Conservation (phyloP, 2,888 invertebrate genomes). For the Pegoplata infirma region DNA sequence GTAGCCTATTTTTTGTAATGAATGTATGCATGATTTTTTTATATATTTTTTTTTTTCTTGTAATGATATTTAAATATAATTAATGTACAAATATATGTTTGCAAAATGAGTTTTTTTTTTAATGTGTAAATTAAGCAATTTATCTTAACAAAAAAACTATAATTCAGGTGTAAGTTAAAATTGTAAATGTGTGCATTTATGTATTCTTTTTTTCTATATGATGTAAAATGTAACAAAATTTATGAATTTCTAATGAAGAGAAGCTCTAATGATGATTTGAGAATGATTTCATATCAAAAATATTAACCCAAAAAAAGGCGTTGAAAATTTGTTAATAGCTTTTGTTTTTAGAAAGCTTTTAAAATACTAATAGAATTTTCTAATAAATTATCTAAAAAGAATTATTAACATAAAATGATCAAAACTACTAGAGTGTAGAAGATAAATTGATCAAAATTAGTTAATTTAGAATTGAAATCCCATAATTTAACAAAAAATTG, state of each 20-base stretch:
- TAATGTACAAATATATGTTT: background rate
- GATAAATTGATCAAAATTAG: background rate
- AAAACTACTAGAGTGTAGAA: background rate
- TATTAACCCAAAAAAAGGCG: background rate
- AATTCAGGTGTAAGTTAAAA: background rate
- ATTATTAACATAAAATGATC: background rate
- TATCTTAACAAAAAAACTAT: background rate
- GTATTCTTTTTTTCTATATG: too few relatives aligned
- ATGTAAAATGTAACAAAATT: background rate
- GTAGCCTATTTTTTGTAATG: too few relatives aligned
- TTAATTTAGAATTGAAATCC: background rate
- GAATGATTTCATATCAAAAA: background rate
- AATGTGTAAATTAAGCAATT: background rate
- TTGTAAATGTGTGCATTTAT: background rate
- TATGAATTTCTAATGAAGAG: background rate
- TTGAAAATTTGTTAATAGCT: background rate
- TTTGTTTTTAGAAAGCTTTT: background rate
- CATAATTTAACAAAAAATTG: conserved; percentile 26
- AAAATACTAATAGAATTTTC: background rate
- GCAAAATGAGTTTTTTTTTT: background rate
- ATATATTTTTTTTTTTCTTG: background rate
- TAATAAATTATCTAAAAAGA: background rate
- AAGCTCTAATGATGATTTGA: background rate
- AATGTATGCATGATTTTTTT: too few relatives aligned
- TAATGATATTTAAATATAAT: background rate